phyloP scores from a whole-genome alignment of 2,888 invertebrate genomes.

The Drosophila falleni region DNA sequence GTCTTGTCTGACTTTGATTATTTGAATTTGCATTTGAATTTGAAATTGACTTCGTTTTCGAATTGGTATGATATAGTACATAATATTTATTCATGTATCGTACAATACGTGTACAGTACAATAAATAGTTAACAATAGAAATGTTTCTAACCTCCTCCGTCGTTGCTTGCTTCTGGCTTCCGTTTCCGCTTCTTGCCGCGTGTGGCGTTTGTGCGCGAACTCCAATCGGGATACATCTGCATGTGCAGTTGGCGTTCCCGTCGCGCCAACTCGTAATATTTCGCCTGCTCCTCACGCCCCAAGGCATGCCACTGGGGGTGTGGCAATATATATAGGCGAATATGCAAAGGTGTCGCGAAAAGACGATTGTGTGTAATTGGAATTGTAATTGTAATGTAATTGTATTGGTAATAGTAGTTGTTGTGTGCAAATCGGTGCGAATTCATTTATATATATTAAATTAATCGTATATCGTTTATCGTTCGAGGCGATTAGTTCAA shows the following conservation, averaged over 20 bases:
- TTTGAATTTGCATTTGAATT: not conserved
- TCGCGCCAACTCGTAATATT: slow-evolving; percentile 99
- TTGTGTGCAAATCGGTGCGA: slow-evolving; percentile 20
- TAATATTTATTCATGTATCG: slow-evolving; percentile 40
- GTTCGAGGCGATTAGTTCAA: slow-evolving; percentile 23
- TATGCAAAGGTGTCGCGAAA: slow-evolving; percentile 37
- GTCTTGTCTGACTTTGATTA: slow-evolving; percentile 11
- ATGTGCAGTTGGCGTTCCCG: slow-evolving; percentile 99
- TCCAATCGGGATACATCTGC: slow-evolving; percentile 99
- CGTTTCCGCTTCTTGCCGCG: slow-evolving; percentile 99
- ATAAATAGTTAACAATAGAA: slow-evolving; percentile 48
- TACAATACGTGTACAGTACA: slow-evolving; percentile 12
- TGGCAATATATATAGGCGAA: slow-evolving; percentile 2
- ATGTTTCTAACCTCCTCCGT: slow-evolving; percentile 92
- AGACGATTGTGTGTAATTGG: slow-evolving; percentile 16
- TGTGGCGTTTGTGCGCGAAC: slow-evolving; percentile 99
- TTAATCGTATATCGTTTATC: slow-evolving; percentile 9
- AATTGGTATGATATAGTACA: slow-evolving; percentile 41
- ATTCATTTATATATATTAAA: slow-evolving; percentile 18
- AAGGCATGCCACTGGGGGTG: slow-evolving; percentile 97
- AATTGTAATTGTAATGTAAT: slow-evolving; percentile 7
- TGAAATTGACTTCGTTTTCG: slow-evolving; percentile 7
- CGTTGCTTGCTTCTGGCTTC: slow-evolving; percentile 96
- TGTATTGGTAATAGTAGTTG: slow-evolving; percentile 3
- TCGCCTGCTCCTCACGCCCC: slow-evolving; percentile 99